phyloP scores from a whole-genome alignment of 2,113 vertebrate genomes.

The Cololabis saira region DNA sequence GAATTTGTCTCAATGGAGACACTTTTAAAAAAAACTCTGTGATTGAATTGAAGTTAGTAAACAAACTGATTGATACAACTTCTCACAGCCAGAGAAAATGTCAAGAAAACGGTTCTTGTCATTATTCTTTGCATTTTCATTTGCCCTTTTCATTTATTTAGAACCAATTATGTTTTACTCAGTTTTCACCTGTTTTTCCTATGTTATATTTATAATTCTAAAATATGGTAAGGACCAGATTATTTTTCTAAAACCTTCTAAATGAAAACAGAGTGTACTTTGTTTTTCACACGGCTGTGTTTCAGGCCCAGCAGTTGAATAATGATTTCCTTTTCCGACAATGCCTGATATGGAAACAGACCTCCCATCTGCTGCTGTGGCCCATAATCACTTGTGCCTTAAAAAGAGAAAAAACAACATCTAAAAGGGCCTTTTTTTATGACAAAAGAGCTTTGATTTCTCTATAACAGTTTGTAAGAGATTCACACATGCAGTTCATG shows the following conservation, averaged over 20 bases:
- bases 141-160: too few relatives aligned
- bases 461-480: slow-evolving; percentile 65
- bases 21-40: slow-evolving; percentile 4
- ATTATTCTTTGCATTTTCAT: not conserved
- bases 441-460: slow-evolving; percentile 65
- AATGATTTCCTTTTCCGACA: slow-evolving; percentile 8
- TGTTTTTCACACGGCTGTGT: not conserved
- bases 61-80: not conserved
- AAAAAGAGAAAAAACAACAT: slow-evolving; percentile 39
- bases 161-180: not conserved
- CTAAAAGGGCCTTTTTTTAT: slow-evolving; percentile 44
- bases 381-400: slow-evolving; percentile 27
- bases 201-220: not conserved
- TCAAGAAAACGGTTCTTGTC: not conserved
- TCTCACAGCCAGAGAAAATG: not conserved
- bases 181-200: not conserved
- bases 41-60: slow-evolving; percentile 3
- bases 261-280: slow-evolving; percentile 1
- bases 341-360: slow-evolving; percentile 39
- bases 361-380: slow-evolving; percentile 30
- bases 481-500: slow-evolving; percentile 51
- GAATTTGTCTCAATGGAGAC: not conserved
- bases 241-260: not conserved
- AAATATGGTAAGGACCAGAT: not conserved
- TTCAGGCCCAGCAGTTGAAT: not conserved